Percentiles rank a stretch among this genome's conserved stretches.
Conservation (phyloP, 1,140 invertebrate genomes). For the Goniozus legneri region DNA sequence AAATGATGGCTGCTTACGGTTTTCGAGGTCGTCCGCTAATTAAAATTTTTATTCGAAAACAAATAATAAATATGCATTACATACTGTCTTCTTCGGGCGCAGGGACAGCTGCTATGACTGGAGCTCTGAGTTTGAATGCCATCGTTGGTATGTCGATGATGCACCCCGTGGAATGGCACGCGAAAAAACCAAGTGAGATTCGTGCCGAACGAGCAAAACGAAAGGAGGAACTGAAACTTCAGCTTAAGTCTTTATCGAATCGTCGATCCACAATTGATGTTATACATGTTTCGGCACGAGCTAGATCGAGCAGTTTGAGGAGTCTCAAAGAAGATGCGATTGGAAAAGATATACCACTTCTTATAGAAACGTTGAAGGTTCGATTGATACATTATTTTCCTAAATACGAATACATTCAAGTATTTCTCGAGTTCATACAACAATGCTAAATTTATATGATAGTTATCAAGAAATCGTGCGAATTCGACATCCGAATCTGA, state of each 20-base stretch:
- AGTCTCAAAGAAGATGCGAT: constrained; percentile 41
- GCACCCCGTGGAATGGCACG: constrained; percentile 48
- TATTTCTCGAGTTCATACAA: too few relatives aligned
- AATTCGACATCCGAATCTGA: constrained; percentile 16
- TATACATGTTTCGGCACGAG: constrained; percentile 23
- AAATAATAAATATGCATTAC: too few relatives aligned
- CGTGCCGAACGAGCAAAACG: constrained; percentile 17
- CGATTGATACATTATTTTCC: too few relatives aligned
- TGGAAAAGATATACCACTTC: constrained; percentile 27
- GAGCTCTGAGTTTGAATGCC: constrained; percentile 44
- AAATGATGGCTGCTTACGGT: constrained; percentile 42
- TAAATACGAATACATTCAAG: too few relatives aligned
- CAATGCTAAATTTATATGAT: too few relatives aligned
- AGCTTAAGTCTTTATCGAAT: constrained; percentile 13
- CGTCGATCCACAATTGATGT: constrained; percentile 34
- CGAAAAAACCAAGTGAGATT: constrained; percentile 20
- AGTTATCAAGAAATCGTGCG: too few relatives aligned
- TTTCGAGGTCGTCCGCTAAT: constrained; percentile 50
- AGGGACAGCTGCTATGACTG: constrained; percentile 45
- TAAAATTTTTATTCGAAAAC: too few relatives aligned
- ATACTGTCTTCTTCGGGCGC: too few relatives aligned
- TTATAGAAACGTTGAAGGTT: constrained; percentile 34
- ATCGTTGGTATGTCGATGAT: constrained; percentile 47
- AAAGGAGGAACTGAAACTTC: constrained; percentile 8
- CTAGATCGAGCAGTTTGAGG: constrained; percentile 41